Percentiles rank a stretch among this genome's conserved stretches.
These are phyloP conservation scores for Agonopterix heracliana DNA, from an alignment of 2,888 invertebrate species.

Conservation along the genomic window DNA sequence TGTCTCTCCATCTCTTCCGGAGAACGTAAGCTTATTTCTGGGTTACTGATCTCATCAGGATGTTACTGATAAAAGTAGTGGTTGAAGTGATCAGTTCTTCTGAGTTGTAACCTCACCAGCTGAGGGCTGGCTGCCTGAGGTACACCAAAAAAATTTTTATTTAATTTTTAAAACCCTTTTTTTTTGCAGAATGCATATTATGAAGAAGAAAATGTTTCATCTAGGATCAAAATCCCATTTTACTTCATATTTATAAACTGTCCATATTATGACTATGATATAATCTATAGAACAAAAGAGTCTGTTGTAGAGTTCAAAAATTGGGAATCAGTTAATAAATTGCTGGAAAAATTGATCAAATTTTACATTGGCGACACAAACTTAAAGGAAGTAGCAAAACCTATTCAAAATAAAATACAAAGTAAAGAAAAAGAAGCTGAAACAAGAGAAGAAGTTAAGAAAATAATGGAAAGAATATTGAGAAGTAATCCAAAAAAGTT, in stretches of 20 bases:
- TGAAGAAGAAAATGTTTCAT: conserved; percentile 23
- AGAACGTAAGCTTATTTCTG: too few species aligned
- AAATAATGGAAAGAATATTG: conserved; percentile 56
- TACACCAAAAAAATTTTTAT: too few species aligned
- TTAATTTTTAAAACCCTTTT: too few species aligned
- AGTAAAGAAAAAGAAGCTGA: conserved; percentile 17
- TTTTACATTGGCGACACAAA: conserved; percentile 43
- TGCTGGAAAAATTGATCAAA: conserved; percentile 47
- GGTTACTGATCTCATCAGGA: too few species aligned
- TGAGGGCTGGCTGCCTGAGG: too few species aligned
- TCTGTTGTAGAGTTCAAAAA: conserved; percentile 73
- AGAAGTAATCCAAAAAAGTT: conserved; percentile 43
- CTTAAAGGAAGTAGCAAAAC: conserved; percentile 24
- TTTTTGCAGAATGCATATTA: conserved; percentile 22
- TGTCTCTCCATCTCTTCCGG: too few species aligned
- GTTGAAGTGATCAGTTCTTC: too few species aligned
- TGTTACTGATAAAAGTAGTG: too few species aligned
- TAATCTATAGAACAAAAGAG: conserved; percentile 61
- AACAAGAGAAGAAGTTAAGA: conserved; percentile 51
- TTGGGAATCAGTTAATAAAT: conserved; percentile 54
- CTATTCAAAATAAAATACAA: conserved; percentile 13
- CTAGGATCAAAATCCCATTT: conserved; percentile 38
- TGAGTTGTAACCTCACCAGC: too few species aligned
- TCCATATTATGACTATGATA: conserved; percentile 71
- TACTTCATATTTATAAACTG: conserved; percentile 76